Percentiles rank a stretch among this genome's conserved stretches.
phyloP scores from a whole-genome alignment of 2,113 vertebrate genomes.

The Atlantisia rogersi region DNA sequence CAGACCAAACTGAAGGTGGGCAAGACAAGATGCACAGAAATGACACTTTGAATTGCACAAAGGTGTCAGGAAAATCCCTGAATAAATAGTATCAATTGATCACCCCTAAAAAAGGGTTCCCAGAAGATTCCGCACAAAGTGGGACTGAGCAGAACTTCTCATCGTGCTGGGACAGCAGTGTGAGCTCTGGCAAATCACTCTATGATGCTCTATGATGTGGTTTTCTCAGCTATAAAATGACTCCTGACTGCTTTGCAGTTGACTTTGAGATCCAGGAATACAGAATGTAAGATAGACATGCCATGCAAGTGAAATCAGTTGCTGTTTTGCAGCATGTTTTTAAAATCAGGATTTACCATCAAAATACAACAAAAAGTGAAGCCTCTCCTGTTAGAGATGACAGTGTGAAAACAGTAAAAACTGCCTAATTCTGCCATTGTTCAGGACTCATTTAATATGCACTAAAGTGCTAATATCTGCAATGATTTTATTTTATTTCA shows the following conservation, averaged over 20 bases:
- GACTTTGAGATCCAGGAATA: background rate
- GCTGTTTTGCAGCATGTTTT: background rate
- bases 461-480: background rate
- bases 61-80: background rate
- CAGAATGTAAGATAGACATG: background rate
- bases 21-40: background rate
- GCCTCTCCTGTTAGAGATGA: background rate
- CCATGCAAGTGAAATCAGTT: background rate
- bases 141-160: background rate
- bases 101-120: background rate
- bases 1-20: background rate
- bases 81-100: background rate
- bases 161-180: background rate
- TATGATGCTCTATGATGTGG: background rate
- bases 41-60: background rate
- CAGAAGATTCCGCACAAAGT: rapidly evolving
- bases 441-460: background rate
- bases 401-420: background rate
- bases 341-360: background rate
- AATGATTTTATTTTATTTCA: background rate
- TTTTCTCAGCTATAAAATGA: background rate
- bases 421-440: background rate
- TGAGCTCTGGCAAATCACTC: background rate
- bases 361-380: background rate
- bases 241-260: background rate